These are phyloP conservation scores for Tricholauxania praeusta DNA, from an alignment of 2,888 invertebrate genomes.

Conservation along the genomic window DNA sequence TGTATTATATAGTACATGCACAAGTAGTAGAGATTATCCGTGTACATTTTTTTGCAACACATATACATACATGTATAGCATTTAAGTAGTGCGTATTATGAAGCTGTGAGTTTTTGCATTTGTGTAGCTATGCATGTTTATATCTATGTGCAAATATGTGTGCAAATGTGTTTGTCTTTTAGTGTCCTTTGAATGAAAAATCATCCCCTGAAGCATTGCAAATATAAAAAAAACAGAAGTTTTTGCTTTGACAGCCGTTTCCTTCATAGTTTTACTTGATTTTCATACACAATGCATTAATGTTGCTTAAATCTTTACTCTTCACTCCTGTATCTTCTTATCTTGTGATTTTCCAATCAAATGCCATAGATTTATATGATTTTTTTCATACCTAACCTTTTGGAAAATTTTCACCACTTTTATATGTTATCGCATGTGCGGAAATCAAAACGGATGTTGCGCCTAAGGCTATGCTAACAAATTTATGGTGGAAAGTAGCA, in stretches of 20 bases:
- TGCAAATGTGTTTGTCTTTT: constrained; percentile 11
- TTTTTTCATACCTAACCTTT: no score
- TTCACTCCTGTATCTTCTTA: neutral
- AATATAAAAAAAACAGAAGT: neutral
- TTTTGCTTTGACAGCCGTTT: constrained; percentile 10
- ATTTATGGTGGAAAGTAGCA: neutral
- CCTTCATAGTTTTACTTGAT: neutral
- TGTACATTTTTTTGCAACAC: neutral
- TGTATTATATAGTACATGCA: no score
- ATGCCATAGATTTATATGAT: no score
- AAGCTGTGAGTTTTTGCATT: neutral
- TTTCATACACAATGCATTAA: neutral
- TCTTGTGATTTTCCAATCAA: no score
- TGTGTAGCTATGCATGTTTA: constrained; percentile 10
- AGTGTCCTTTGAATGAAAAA: neutral
- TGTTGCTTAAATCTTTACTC: neutral
- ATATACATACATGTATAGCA: constrained; percentile 4
- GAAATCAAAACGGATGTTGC: constrained; percentile 21
- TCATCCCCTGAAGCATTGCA: constrained; percentile 17
- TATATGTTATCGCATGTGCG: neutral
- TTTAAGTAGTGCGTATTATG: constrained; percentile 21
- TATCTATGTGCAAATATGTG: no score
- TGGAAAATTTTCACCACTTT: no score
- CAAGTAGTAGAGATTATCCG: no score
- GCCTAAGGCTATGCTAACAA: constrained; percentile 10